Base-by-base conservation (phyloP, 2,888 invertebrate species). In the Chymomyza fuscimana region DNA sequence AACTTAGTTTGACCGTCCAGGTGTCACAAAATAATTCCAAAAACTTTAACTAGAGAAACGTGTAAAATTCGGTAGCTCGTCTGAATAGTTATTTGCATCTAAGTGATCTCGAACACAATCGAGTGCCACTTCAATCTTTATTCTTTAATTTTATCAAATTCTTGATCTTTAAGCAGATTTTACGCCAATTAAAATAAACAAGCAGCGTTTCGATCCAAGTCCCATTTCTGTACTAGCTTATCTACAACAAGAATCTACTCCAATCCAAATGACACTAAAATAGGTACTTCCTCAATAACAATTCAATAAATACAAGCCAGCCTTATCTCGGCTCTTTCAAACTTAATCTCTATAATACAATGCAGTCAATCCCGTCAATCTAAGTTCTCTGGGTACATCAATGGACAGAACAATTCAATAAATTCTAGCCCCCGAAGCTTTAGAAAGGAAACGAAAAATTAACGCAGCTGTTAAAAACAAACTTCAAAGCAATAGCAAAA, bases 371-470 rank as follows among this genome's bases (percentile, higher is more conserved):
- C 12, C 12, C 12, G 40, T 46, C 40, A 46, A 46, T 46, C 40
- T 46, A 46, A 46, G 12, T 12, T 46, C 40, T 4, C 40, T 46
- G 10, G 12, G 40, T 7, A 46, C 40, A 46, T 12, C 40, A 46
- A 46, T 46, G 40, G 12, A 46, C 10, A 46, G 40, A 46, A 46
- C 64, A 71, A 67, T 16, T 19, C 54, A 54, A 54, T 54, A 22
- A 54, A 54, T 54, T 5, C 7, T 7, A 54, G 54, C 54, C 54
- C 51, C 71, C 74, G 77, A 70, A 60, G 65, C 70, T 64, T 69
- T 54, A 19, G 54, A 54, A 54, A 82, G 83, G 86, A 85, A 82
- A 76, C 82, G 79, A 80, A 65, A 82, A 86, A 82, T 82, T 69
- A 80, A 80, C 73, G 78, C 70, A 69, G 77, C 76, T 58, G 58